Conservation (phyloP, 2,888 invertebrate genomes). For the Cylindroiulus punctatus region DNA sequence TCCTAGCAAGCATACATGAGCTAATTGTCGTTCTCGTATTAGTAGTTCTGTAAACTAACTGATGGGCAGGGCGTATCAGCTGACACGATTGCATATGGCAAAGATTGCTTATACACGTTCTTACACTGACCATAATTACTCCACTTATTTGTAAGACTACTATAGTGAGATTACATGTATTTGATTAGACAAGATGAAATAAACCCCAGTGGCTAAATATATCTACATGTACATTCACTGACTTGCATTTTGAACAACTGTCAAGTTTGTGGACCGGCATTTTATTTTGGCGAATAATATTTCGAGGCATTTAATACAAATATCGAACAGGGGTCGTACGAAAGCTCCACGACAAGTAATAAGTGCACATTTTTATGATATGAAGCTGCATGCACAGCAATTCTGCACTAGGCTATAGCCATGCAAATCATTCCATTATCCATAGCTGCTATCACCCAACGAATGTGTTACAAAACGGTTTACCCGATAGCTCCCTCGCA, state of each 20-base stretch:
- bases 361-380: background rate
- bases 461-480: background rate
- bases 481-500: constrained; percentile 12
- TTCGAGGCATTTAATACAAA: background rate
- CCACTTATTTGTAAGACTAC: background rate
- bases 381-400: constrained; percentile 16
- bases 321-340: background rate
- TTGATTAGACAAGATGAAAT: background rate
- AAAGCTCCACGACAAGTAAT: background rate
- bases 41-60: background rate
- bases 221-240: background rate
- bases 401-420: background rate
- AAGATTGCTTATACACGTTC: background rate
- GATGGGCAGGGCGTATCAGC: background rate
- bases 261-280: background rate
- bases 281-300: background rate
- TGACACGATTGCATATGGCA: background rate
- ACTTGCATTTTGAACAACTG: background rate
- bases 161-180: background rate
- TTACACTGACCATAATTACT: background rate
- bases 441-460: background rate
- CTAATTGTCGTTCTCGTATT: background rate
- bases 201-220: background rate
- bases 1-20: background rate
- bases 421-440: background rate